A percentile compares a stretch with the other conserved stretches of the same genome.
phyloP scores from a whole-genome alignment of 2,797 vertebrate genomes.

The Sebastes ruberrimus region DNA sequence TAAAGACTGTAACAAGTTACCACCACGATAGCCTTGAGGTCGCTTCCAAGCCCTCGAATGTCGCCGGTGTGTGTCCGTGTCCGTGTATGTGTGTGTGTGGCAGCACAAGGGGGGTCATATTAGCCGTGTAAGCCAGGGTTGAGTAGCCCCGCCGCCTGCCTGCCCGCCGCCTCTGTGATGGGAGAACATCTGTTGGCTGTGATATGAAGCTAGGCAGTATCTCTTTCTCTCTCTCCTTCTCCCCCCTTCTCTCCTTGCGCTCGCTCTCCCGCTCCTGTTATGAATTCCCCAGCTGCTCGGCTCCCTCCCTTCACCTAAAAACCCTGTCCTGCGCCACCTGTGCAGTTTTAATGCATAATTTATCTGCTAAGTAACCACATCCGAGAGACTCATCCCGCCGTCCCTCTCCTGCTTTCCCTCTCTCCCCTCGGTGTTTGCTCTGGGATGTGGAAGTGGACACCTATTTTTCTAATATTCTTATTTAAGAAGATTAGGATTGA shows the following conservation, averaged over 20 bases:
- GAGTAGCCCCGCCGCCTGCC: constrained; percentile 66
- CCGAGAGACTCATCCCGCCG: constrained; percentile 54
- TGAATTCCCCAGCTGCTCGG: constrained; percentile 68
- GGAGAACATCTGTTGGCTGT: constrained; percentile 81
- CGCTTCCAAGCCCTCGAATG: constrained; percentile 18
- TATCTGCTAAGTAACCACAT: constrained; percentile 82
- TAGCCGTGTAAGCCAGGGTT: constrained; percentile 74
- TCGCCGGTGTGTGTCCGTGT: constrained; percentile 1
- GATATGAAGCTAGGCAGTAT: constrained; percentile 78
- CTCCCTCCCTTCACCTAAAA: constrained; percentile 61
- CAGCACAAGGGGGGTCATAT: constrained; percentile 55
- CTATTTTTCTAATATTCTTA: constrained; percentile 35
- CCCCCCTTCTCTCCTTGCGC: constrained; percentile 25
- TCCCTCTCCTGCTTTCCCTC: constrained; percentile 24
- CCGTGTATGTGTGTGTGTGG: constrained; percentile 2
- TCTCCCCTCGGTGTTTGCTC: constrained; percentile 18
- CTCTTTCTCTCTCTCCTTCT: constrained; percentile 52
- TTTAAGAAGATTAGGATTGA: constrained; percentile 50
- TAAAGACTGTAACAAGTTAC: constrained; percentile 62
- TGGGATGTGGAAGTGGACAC: constrained; percentile 10
- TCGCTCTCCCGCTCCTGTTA: constrained; percentile 53
- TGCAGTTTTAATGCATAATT: constrained; percentile 85
- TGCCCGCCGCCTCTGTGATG: constrained; percentile 67
- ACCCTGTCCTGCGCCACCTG: constrained; percentile 76
- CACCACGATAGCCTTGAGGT: constrained; percentile 54